These are phyloP conservation scores for Bungarus multicinctus DNA, from an alignment of 2,113 vertebrate species.

Conservation along the genomic window DNA sequence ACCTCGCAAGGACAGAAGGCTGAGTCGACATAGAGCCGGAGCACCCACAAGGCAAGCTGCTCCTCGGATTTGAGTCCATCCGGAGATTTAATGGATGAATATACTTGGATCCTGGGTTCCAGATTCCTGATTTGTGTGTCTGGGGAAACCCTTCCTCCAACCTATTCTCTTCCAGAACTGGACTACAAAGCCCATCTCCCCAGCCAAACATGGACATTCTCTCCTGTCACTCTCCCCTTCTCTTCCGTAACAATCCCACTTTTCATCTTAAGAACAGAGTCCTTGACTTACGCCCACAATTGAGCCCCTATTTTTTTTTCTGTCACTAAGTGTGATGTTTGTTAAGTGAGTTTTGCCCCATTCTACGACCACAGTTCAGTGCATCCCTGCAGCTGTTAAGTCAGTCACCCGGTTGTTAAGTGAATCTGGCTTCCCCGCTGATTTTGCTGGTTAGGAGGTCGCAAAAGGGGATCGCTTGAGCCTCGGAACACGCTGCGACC, in stretches of 20 bases:
- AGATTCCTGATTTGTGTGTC: background rate
- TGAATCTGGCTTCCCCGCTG: background rate
- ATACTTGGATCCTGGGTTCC: background rate
- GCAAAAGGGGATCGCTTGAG: background rate
- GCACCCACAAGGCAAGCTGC: too few relatives aligned
- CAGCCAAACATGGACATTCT: background rate
- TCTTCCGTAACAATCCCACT: background rate
- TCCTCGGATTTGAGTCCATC: background rate
- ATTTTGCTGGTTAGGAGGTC: background rate
- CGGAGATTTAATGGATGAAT: background rate
- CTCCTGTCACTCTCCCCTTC: background rate
- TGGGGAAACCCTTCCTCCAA: background rate
- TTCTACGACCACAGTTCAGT: background rate
- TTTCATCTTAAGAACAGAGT: background rate
- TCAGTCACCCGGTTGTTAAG: background rate
- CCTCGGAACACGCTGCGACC: too few relatives aligned
- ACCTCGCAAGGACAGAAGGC: too few relatives aligned
- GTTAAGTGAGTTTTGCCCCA: background rate
- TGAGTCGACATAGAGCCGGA: too few relatives aligned
- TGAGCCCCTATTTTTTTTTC: too few relatives aligned
- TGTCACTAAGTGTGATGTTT: background rate
- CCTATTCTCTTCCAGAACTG: background rate
- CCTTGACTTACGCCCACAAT: too few relatives aligned
- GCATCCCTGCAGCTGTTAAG: background rate
- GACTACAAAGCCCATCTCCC: background rate